Evolutionary conservation across 2,797 vertebrate species (phyloP).

Genomic region (Sebastolobus alascanus): DNA sequence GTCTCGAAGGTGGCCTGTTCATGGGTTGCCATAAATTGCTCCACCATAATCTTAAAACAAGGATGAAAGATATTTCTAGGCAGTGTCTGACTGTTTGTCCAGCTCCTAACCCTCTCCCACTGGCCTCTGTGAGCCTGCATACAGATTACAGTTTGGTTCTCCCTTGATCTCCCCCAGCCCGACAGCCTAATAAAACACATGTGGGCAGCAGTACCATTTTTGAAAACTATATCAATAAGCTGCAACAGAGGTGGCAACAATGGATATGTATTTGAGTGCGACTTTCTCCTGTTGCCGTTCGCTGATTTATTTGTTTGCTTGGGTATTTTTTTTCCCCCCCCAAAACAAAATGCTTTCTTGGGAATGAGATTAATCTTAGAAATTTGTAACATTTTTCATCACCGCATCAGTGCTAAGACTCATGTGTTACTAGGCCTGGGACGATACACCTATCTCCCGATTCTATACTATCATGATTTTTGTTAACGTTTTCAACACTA

Average conservation of each 20-base stretch:
- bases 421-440: too few relatives aligned
- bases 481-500: too few relatives aligned
- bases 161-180: slow-evolving; percentile 47
- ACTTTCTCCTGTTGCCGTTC: slow-evolving; percentile 23
- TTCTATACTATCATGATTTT: too few relatives aligned
- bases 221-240: slow-evolving; percentile 58
- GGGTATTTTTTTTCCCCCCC: background rate
- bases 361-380: slow-evolving; percentile 26
- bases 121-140: slow-evolving; percentile 82
- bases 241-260: slow-evolving; percentile 12
- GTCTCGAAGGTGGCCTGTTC: slow-evolving; percentile 63
- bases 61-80: slow-evolving; percentile 58
- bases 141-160: slow-evolving; percentile 73
- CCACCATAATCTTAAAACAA: slow-evolving; percentile 65
- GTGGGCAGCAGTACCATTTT: slow-evolving; percentile 44
- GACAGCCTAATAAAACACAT: slow-evolving; percentile 66
- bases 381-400: slow-evolving; percentile 1
- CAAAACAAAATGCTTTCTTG: background rate
- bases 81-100: slow-evolving; percentile 74
- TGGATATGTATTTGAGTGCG: slow-evolving; percentile 13
- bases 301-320: slow-evolving; percentile 37
- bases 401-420: too few relatives aligned
- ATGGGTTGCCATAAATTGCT: slow-evolving; percentile 81
- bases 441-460: too few relatives aligned
- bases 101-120: slow-evolving; percentile 52